Conservation (phyloP, 2,113 vertebrate genomes). For the Tragelaphus buxtoni region DNA sequence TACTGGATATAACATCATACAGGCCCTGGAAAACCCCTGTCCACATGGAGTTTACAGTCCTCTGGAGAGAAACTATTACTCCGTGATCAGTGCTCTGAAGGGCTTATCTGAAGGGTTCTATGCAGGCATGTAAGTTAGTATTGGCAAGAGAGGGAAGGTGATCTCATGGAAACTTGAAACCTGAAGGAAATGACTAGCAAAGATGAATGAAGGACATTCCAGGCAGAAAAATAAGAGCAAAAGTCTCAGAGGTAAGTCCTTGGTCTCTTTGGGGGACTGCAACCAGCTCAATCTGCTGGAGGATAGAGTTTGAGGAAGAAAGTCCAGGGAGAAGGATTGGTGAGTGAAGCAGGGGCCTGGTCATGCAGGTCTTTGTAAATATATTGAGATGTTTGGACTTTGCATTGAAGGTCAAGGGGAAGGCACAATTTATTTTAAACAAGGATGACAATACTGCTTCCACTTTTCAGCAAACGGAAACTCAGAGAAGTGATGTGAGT, state of each 20-base stretch:
- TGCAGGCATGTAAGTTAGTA: not conserved
- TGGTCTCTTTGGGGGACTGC: not conserved
- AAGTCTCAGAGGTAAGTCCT: not conserved
- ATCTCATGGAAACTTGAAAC: not conserved
- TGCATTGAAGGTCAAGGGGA: slow-evolving; percentile 5
- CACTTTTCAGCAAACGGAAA: not conserved
- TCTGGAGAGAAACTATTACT: not conserved
- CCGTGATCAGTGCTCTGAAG: not conserved
- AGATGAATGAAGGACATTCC: not conserved
- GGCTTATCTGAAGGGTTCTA: not conserved
- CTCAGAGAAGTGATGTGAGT: not conserved
- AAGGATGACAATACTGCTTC: not conserved
- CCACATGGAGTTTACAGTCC: not conserved
- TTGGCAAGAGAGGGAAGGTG: not conserved
- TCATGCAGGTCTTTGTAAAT: not conserved
- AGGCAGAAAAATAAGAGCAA: not conserved
- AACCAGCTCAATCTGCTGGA: not conserved
- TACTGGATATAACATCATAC: not conserved
- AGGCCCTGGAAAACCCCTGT: not conserved
- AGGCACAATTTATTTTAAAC: not conserved
- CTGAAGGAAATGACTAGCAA: not conserved
- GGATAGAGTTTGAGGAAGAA: not conserved
- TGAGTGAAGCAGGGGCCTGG: not conserved
- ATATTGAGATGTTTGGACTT: not conserved
- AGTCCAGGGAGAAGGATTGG: not conserved